Evolutionary conservation across 2,888 invertebrate genomes (phyloP).

Genomic region (Lagria hirta): DNA sequence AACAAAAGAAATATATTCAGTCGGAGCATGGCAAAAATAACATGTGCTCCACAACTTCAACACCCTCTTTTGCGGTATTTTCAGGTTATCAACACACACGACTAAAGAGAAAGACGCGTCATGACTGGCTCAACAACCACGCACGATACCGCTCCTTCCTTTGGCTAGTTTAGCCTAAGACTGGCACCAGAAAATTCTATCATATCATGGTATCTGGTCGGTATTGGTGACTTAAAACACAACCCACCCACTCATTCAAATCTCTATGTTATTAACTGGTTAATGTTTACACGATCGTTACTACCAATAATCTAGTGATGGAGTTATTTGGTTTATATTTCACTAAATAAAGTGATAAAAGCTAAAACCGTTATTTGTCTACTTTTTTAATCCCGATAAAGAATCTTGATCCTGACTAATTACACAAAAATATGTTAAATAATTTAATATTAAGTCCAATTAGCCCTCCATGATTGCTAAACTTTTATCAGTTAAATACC

Average conservation of each 20-base stretch:
- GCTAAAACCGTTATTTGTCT: no score
- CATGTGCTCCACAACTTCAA: slow-evolving; percentile 20
- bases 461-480: no score
- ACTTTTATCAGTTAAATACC: no score
- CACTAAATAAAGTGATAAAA: no score
- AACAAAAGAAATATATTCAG: slow-evolving; percentile 12
- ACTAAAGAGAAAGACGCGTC: slow-evolving; percentile 47
- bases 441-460: no score
- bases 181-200: slow-evolving; percentile 47
- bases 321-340: no score
- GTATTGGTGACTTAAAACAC: slow-evolving; percentile 46
- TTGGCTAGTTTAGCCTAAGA: slow-evolving; percentile 43
- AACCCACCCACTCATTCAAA: slow-evolving; percentile 48
- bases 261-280: slow-evolving; percentile 42
- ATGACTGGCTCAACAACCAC: slow-evolving; percentile 45
- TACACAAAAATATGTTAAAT: no score
- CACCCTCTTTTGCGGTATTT: slow-evolving; percentile 20
- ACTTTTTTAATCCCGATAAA: no score
- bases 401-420: no score
- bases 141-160: slow-evolving; percentile 50
- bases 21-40: slow-evolving; percentile 20
- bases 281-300: slow-evolving; percentile 40
- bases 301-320: no score
- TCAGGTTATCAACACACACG: slow-evolving; percentile 39
- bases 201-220: slow-evolving; percentile 45